Evolutionary conservation across 2,797 vertebrate species (phyloP).

Genomic region (Caiman crocodilus): DNA sequence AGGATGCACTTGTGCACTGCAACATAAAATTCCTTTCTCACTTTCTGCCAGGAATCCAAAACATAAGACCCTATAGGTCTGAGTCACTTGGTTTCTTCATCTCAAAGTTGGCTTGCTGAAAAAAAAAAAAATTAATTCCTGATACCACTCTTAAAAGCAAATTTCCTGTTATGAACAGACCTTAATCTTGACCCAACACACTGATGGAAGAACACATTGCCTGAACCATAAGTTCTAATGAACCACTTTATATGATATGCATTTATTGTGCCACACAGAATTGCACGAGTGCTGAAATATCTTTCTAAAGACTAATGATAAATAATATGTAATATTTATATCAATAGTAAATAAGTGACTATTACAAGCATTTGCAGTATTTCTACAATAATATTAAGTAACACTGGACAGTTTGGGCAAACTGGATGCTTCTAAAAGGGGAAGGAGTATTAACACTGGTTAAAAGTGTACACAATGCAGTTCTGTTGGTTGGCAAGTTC

Average conservation of each 20-base stretch:
- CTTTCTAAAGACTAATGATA: neutral
- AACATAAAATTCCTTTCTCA: neutral
- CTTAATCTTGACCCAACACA: constrained; percentile 1
- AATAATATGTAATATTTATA: constrained; percentile 1
- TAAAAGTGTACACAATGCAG: neutral
- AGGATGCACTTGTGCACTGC: neutral
- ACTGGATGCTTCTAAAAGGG: constrained; percentile 9
- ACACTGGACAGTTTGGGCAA: neutral
- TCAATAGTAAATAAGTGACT: neutral
- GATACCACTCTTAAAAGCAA: neutral
- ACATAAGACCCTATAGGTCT: neutral
- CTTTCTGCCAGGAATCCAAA: neutral
- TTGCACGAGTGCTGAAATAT: neutral
- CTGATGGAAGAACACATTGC: neutral
- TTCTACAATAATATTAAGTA: neutral
- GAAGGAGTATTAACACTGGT: neutral
- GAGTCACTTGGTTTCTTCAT: neutral
- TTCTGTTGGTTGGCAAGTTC: constrained; percentile 43
- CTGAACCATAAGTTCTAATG: neutral
- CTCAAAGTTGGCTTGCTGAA: neutral
- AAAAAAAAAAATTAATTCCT: neutral
- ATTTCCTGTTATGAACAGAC: neutral
- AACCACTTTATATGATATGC: neutral
- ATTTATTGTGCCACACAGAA: neutral
- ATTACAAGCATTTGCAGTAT: neutral